These are phyloP conservation scores for Urophycis tenuis DNA, from an alignment of 2,797 vertebrate species.

Conservation along the genomic window DNA sequence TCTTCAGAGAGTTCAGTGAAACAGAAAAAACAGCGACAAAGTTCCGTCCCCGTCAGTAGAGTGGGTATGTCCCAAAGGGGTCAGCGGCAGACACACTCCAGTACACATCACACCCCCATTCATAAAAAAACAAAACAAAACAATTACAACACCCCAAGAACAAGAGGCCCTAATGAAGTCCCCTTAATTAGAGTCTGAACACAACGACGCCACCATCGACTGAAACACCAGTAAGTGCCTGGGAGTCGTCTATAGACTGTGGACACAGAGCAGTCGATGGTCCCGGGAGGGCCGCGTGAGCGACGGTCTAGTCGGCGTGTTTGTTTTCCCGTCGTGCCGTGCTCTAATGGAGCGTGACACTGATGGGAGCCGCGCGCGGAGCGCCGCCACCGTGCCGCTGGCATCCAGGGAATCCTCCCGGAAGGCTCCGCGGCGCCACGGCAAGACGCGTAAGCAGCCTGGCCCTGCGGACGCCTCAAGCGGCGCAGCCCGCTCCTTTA, in stretches of 20 bases:
- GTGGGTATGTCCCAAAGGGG: no score
- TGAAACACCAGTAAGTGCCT: not conserved
- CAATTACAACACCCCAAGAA: not conserved
- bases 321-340: slow-evolving; percentile 21
- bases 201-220: not conserved
- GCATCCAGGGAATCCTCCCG: slow-evolving; percentile 15
- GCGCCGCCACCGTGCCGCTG: no score
- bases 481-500: not conserved
- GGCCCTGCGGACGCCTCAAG: no score
- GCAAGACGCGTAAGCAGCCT: not conserved
- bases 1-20: not conserved
- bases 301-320: slow-evolving; percentile 14
- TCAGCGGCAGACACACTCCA: not conserved
- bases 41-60: not conserved
- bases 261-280: slow-evolving; percentile 12
- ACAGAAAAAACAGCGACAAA: not conserved
- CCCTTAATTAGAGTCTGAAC: not conserved
- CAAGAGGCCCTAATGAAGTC: not conserved
- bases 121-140: not conserved
- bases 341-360: slow-evolving; percentile 28
- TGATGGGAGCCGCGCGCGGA: slow-evolving; percentile 7
- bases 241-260: not conserved
- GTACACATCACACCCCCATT: no score
- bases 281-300: slow-evolving; percentile 13
- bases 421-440: slow-evolving; percentile 5